Conservation (phyloP, 35 echinoderm and acorn worm species). For the Ophioderma brevispina region DNA sequence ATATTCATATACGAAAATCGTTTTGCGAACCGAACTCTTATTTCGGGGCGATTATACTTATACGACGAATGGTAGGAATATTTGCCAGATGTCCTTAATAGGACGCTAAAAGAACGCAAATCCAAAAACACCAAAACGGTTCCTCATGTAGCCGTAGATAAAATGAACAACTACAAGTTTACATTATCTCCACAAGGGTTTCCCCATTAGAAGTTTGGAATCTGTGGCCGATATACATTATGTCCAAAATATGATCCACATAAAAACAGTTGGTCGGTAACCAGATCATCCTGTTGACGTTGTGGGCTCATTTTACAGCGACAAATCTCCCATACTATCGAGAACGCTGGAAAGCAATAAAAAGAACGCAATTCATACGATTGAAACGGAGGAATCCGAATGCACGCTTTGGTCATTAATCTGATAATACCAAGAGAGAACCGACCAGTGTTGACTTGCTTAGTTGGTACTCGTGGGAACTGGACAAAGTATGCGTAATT, state of each 20-base stretch:
- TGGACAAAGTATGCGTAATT: constrained; percentile 43
- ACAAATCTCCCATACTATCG: constrained; percentile 33
- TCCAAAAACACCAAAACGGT: background rate
- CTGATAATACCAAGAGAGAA: constrained; percentile 47
- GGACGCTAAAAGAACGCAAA: background rate
- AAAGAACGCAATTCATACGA: constrained; percentile 10
- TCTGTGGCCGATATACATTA: background rate
- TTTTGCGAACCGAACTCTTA: constrained; percentile 2
- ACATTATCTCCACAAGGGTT: constrained; percentile 24
- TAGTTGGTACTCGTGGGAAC: constrained; percentile 27
- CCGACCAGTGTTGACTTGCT: background rate
- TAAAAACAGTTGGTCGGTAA: background rate
- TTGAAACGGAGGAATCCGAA: background rate
- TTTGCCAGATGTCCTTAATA: background rate
- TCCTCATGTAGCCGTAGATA: constrained; percentile 8
- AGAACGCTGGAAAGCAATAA: background rate
- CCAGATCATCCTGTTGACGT: constrained; percentile 8
- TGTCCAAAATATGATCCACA: constrained; percentile 20
- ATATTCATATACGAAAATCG: background rate
- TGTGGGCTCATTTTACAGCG: constrained; percentile 59
- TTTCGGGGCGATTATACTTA: constrained; percentile 40
- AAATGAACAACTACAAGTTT: background rate
- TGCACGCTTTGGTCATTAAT: constrained; percentile 9
- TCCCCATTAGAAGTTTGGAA: constrained; percentile 32
- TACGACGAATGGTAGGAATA: constrained; percentile 61